phyloP scores from a whole-genome alignment of 2,113 vertebrate species.

The Australoheros scitulus region DNA sequence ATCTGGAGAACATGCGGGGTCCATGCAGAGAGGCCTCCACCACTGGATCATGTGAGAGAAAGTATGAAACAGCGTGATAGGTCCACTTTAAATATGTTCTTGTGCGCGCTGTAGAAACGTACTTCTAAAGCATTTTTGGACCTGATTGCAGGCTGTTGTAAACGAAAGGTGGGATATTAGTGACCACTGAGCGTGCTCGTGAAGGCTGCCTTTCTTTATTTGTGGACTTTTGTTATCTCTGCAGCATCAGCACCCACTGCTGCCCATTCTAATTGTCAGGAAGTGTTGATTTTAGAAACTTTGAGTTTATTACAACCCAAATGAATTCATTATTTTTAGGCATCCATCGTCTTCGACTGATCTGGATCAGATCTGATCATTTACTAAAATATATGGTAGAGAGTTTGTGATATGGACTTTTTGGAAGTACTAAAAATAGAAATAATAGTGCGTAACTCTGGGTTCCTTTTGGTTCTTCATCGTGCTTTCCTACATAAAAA shows the following conservation, averaged over 20 bases:
- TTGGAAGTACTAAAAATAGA: too few relatives aligned
- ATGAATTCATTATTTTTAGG: neutral
- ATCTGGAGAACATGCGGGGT: too few relatives aligned
- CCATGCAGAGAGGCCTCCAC: neutral
- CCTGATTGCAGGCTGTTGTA: neutral
- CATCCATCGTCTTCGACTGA: neutral
- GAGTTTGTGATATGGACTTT: too few relatives aligned
- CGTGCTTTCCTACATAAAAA: neutral
- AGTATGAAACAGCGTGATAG: neutral
- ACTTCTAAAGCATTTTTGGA: neutral
- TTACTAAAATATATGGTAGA: neutral
- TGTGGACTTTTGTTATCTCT: neutral
- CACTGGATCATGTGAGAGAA: neutral
- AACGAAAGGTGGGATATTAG: neutral
- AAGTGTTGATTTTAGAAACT: too few relatives aligned
- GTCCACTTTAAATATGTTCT: neutral
- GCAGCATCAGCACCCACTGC: neutral
- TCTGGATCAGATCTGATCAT: neutral
- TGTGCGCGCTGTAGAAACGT: neutral
- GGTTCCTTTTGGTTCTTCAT: neutral
- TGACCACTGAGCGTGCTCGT: neutral
- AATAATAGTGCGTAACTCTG: neutral
- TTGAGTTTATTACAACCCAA: too few relatives aligned
- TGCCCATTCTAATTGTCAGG: neutral
- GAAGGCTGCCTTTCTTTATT: neutral